Conservation (phyloP, 2,113 vertebrate genomes). For the Miniopterus natalensis region DNA sequence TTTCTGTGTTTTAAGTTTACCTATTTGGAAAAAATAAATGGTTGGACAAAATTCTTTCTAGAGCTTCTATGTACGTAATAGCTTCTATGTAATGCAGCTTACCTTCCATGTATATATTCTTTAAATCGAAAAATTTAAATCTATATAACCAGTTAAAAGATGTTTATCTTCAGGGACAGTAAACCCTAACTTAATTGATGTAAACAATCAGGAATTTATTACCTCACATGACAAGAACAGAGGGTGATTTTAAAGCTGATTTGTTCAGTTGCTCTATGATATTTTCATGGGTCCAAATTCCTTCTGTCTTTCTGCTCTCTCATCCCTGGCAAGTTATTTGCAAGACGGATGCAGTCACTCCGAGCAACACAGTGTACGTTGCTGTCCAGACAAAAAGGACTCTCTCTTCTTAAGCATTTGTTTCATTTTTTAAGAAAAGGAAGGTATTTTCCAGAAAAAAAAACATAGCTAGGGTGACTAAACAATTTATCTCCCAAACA, state of each 20-base stretch:
- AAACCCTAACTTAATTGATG: neutral
- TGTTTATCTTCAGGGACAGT: neutral
- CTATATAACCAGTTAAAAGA: neutral
- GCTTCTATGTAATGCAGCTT: neutral
- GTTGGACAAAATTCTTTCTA: neutral
- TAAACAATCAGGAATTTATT: neutral
- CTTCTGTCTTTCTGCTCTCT: neutral
- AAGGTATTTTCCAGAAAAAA: constrained; percentile 11
- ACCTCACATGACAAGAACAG: neutral
- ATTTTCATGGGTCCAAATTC: neutral
- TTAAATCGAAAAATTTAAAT: neutral
- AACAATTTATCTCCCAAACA: neutral
- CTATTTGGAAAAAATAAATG: neutral
- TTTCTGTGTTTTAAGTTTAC: neutral
- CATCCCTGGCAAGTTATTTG: neutral
- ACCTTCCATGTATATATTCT: neutral
- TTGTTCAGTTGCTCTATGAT: neutral
- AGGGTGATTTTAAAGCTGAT: neutral
- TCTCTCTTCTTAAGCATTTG: neutral
- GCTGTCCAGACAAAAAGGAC: neutral
- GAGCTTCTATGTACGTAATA: neutral
- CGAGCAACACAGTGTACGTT: neutral
- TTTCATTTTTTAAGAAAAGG: neutral
- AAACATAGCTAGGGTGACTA: neutral
- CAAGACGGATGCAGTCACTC: neutral